These are phyloP conservation scores for Stichodactyla mertensii DNA, from an alignment of 64 coral and sea anemone genomes.

Conservation along the genomic window DNA sequence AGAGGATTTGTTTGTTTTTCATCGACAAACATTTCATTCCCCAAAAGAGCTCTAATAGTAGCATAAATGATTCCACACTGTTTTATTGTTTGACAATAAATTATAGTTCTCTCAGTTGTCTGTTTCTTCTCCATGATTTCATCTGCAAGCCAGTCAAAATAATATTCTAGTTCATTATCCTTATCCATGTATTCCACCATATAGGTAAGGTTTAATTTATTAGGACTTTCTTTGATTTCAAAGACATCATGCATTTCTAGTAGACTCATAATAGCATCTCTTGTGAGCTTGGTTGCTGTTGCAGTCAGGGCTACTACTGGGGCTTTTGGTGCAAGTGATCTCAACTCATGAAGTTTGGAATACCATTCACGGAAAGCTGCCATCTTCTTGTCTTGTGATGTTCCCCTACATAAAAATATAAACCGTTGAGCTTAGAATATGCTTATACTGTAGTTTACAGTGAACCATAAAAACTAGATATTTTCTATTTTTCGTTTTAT, in stretches of 20 bases:
- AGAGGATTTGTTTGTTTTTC: not conserved
- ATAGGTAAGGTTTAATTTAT: constrained; percentile 53
- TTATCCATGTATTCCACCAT: constrained; percentile 53
- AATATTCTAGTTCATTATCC: constrained; percentile 48
- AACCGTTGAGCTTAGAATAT: too few species aligned
- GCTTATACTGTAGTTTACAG: too few species aligned
- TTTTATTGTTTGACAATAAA: constrained; percentile 84
- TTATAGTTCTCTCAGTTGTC: constrained; percentile 51
- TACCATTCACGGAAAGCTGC: constrained; percentile 42
- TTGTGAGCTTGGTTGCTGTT: constrained; percentile 43
- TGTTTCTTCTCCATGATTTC: constrained; percentile 23
- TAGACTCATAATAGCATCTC: constrained; percentile 27
- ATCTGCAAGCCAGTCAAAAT: constrained; percentile 52
- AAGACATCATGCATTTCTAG: constrained; percentile 48
- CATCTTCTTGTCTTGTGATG: constrained; percentile 54
- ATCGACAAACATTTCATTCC: constrained; percentile 32
- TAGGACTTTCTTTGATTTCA: constrained; percentile 65
- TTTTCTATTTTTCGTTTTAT: too few species aligned
- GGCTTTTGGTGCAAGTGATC: constrained; percentile 32
- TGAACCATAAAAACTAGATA: too few species aligned
- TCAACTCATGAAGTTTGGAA: constrained; percentile 36
- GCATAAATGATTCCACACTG: constrained; percentile 72
- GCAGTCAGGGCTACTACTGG: constrained; percentile 43
- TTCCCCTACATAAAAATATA: constrained; percentile 22
- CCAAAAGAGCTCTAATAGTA: constrained; percentile 48